Percentiles rank a stretch among this genome's conserved stretches.
Conservation (phyloP, 2,113 vertebrate genomes). For the Narcine bancroftii region DNA sequence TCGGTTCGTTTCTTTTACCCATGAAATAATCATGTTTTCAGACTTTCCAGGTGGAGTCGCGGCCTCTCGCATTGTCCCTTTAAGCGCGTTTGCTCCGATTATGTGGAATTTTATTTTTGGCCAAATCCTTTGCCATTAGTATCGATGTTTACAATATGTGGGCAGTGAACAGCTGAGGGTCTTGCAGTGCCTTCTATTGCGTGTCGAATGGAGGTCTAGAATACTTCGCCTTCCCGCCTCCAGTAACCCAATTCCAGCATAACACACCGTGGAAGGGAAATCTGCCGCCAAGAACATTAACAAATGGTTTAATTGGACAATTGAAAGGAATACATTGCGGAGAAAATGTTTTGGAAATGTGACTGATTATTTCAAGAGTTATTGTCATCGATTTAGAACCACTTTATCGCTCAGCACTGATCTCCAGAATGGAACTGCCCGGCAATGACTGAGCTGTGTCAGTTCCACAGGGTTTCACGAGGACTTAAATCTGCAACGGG, state of each 20-base stretch:
- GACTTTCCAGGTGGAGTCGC: neutral
- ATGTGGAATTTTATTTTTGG: neutral
- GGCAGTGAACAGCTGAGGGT: neutral
- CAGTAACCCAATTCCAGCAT: no score
- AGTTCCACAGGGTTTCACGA: neutral
- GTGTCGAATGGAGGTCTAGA: neutral
- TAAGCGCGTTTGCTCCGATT: neutral
- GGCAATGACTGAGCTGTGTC: neutral
- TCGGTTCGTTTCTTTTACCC: neutral
- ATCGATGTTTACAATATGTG: neutral
- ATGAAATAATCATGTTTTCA: neutral
- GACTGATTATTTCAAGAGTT: neutral
- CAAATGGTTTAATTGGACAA: neutral
- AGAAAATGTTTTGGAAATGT: no score
- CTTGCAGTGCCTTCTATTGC: no score
- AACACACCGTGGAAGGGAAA: neutral
- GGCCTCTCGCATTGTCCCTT: neutral
- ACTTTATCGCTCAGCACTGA: neutral
- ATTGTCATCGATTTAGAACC: neutral
- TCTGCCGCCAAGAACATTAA: neutral
- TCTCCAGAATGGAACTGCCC: neutral
- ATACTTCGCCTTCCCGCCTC: neutral
- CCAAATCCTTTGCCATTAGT: slow-evolving; percentile 2
- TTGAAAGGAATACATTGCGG: neutral
- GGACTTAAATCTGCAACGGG: neutral